Evolutionary conservation across 2,113 vertebrate genomes (phyloP), one percentile per base, ranked within the genome.

Genomic region (Canis aureus): DNA sequence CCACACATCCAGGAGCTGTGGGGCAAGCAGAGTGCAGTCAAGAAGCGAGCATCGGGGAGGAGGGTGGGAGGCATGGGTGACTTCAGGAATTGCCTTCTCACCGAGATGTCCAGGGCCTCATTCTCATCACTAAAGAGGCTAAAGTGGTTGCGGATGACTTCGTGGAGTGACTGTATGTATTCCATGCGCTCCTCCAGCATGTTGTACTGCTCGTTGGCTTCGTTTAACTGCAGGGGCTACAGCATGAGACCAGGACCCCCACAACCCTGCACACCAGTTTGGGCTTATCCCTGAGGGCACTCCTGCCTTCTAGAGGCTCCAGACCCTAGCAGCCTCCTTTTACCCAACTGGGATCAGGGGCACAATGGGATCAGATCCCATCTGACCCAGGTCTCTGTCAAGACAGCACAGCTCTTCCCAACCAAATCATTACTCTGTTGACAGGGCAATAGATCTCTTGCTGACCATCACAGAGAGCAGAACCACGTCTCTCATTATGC

Each of bases 1-100:
- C 99, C 99, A 99, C 38, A 97, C 59, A 71, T 98, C 96, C 81
- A 98, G 95, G 96, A 99, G 98, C 99, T 99, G 88, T 13, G 23
- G 64, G 38, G 55, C 53, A 93, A 97, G 60, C 43, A 82, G 88
- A 90, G 10, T 22, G n/a, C 17, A 51, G 27, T 87, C 38, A 49
- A 60, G 55, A 29, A 35, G 38, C 22, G 67, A 29, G 11, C 51
- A 7, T 27, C 8, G 15, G 62, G 55, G 5, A 20, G 16, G 32
- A 8, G 27, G 11, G 0, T 3, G 11, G 10, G 79, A 17, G 27
- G 59, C 16, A 64, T 8, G 25, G 79, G 57, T 6, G 76, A 78
- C 12, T 23, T 51, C 62, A 10, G 4, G 2, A 38, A 49, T 8
- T 6, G 3, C 23, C 91, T 71, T 89, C 98, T 98, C 60, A 99